Evolutionary conservation across 2,888 invertebrate genomes (phyloP), one percentile per base, ranked within the genome.

Genomic region (Ephialtes manifestator): DNA sequence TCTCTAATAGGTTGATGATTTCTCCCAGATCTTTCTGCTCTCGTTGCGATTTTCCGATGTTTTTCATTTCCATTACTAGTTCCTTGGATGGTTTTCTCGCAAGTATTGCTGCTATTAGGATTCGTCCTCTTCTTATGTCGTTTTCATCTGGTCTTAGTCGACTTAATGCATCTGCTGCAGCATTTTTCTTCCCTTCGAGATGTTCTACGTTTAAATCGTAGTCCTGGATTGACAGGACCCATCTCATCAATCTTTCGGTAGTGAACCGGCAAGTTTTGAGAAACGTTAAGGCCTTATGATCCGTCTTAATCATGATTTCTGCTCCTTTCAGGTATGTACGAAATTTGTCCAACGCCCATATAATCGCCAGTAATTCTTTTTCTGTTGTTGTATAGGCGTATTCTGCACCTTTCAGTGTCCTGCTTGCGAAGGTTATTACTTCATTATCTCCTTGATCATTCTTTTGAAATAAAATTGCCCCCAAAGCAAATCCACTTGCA

Each of bases 261-360:
- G 53, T 35, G 13, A 79, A 70, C 35, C 28, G 35, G 18, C 83
- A 80, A 2, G 31, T 80, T 0, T 58, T 35, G 0, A 83, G 18
- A 60, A 83, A 83, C 4, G 48, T 72, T 13, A 80, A n/a, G 1
- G 83, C 83, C 28, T 72, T 67, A 13, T 83, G 79, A 13, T 83
- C 83, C 0, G 83, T 83, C 3, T 24, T n/a, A 0, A 67, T 35
- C 18, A 24, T 24, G 0, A 83, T 35, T 65, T n/a, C 74, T 0
- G 83, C 46, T 18, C 83, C 79, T 13, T 58, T 20, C 0, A 79
- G 48, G n/a, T 58, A 74, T 10, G 68, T 79, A 2, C 79, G 1
- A 15, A 71, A 83, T 43, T 79, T 83, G 0, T 13, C 8, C 15
- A 83, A 5, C 4, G 67, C 77, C 51, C 51, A 67, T 1, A 79